Percentiles rank a stretch among this genome's conserved stretches.
Evolutionary conservation across 1,140 invertebrate genomes (phyloP).

Genomic region (Drosophila dunni): DNA sequence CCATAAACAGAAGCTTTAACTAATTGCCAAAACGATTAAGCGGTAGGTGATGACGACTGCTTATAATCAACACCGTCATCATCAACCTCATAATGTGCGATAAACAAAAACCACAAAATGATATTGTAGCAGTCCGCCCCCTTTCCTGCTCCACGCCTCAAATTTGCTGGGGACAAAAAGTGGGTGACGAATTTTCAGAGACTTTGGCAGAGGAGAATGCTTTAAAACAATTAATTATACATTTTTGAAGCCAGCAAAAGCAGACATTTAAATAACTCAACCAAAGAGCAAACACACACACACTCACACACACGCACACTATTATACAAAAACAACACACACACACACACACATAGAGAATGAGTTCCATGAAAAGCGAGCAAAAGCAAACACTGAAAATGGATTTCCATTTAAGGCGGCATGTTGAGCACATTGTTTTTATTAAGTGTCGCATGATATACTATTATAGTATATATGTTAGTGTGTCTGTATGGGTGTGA

Average conservation of each 20-base stretch:
- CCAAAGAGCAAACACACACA: conserved; percentile 26
- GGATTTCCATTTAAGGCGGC: conserved; percentile 84
- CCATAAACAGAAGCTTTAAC: conserved; percentile 21
- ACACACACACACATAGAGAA: conserved; percentile 21
- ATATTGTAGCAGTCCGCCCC: conserved; percentile 49
- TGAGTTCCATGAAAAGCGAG: conserved; percentile 63
- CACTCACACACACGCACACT: conserved; percentile 9
- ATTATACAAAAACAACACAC: not conserved
- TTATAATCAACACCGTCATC: conserved; percentile 50
- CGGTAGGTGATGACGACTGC: conserved; percentile 31
- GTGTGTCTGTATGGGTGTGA: conserved; percentile 9
- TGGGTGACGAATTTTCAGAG: conserved; percentile 34
- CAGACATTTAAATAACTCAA: conserved; percentile 79
- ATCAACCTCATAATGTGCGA: conserved; percentile 40
- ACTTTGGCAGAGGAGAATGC: conserved; percentile 50
- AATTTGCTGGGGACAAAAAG: conserved; percentile 22
- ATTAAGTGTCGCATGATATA: conserved; percentile 81
- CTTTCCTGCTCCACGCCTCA: not conserved
- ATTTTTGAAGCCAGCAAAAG: conserved; percentile 67
- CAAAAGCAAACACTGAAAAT: conserved; percentile 84
- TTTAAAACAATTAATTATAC: conserved; percentile 84
- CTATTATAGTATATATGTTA: not conserved
- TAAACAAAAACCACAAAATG: conserved; percentile 71
- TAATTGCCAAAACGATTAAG: conserved; percentile 75
- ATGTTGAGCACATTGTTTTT: conserved; percentile 84